Evolutionary conservation across 2,113 vertebrate genomes (phyloP).

Genomic region (Vulpes vulpes): DNA sequence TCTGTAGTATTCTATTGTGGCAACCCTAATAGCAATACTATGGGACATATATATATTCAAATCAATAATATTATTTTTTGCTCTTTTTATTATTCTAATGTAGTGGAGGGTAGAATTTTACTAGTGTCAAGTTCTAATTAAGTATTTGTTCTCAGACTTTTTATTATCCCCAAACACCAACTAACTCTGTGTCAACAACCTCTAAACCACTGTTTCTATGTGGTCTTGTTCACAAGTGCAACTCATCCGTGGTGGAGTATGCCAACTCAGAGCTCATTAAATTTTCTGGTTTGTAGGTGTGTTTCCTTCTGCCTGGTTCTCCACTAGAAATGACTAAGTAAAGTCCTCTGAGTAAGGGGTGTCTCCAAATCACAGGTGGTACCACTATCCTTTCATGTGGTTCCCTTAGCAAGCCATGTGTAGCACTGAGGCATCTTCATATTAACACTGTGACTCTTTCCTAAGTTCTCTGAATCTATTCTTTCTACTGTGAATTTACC

Average conservation of each 20-base stretch:
- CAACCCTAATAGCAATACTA: background rate
- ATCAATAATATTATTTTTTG: background rate
- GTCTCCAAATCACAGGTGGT: background rate
- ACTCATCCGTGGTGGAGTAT: background rate
- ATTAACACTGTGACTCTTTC: background rate
- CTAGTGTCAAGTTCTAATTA: background rate
- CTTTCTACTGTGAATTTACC: background rate
- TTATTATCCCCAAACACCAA: background rate
- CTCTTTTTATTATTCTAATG: background rate
- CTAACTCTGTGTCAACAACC: background rate
- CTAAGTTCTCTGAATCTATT: background rate
- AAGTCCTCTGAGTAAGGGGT: background rate
- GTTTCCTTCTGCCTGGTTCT: background rate
- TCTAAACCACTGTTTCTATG: background rate
- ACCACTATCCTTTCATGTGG: rapidly evolving
- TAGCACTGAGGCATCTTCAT: background rate
- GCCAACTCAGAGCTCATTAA: no score
- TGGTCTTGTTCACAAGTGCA: background rate
- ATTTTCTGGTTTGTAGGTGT: background rate
- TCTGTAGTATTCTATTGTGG: background rate
- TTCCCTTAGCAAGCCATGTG: background rate
- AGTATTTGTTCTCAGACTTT: background rate
- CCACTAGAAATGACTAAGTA: background rate
- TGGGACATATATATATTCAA: background rate
- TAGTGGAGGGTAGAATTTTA: background rate